Evolutionary conservation across 2,113 vertebrate species (phyloP).

Genomic region (Cercopithecus mona): DNA sequence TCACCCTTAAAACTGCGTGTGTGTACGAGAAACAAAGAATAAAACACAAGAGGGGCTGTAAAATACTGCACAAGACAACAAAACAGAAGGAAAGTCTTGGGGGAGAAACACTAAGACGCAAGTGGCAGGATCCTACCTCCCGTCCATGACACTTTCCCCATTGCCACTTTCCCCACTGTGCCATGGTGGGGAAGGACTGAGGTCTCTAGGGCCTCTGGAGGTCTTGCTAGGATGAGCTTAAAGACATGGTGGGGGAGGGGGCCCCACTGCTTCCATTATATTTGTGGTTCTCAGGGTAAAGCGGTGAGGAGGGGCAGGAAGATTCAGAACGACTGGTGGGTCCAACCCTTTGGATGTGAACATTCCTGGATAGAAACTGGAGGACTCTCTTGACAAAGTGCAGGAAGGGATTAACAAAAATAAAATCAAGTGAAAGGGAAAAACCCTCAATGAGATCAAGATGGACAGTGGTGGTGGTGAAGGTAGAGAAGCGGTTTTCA

Average conservation of each 20-base stretch:
- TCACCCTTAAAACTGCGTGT: not conserved
- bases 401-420: not conserved
- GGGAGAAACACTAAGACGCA: not conserved
- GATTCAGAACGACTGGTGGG: conserved; percentile 7
- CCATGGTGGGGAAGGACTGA: not conserved
- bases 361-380: not conserved
- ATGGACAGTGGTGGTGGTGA: not conserved
- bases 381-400: conserved; percentile 11
- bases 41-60: not conserved
- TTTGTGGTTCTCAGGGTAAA: not conserved
- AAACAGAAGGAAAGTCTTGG: not conserved
- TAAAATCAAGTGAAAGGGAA: not conserved
- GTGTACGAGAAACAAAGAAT: not conserved
- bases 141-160: not conserved
- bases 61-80: not conserved
- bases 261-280: not conserved
- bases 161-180: not conserved
- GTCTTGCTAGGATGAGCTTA: not conserved
- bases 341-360: not conserved
- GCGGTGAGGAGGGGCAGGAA: not conserved
- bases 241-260: not conserved
- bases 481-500: not conserved
- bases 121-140: not conserved
- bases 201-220: not conserved
- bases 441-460: not conserved